Percentiles rank a stretch among this genome's conserved stretches.
These are phyloP conservation scores for Chloroceryle amazona DNA, from an alignment of 2,797 vertebrate genomes.

Conservation along the genomic window DNA sequence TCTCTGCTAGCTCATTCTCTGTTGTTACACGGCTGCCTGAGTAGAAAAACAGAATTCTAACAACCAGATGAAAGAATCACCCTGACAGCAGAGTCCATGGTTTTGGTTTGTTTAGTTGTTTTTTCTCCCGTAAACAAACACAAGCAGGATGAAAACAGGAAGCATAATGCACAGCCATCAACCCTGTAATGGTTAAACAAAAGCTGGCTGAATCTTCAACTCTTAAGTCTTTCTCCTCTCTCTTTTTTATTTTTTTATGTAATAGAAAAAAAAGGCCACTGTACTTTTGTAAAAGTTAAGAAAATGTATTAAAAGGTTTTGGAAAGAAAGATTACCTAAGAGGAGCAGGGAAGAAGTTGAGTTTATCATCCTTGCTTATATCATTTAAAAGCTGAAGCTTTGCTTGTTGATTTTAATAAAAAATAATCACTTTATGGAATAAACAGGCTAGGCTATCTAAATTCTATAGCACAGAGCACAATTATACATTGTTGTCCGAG, in stretches of 20 bases:
- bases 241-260: background rate
- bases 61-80: slow-evolving; percentile 20
- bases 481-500: background rate
- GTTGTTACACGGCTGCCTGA: background rate
- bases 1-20: background rate
- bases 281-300: background rate
- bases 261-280: background rate
- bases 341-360: background rate
- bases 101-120: background rate
- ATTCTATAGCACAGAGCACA: background rate
- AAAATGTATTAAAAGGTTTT: background rate
- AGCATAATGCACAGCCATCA: background rate
- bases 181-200: background rate
- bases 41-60: background rate
- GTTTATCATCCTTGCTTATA: background rate
- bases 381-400: background rate
- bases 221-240: background rate
- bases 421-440: background rate
- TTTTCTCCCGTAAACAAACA: slow-evolving; percentile 5
- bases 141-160: background rate
- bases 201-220: background rate
- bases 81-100: background rate
- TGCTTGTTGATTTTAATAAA: background rate
- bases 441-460: background rate
- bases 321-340: background rate